Conservation (phyloP, 2,888 invertebrate species). For the Watsonalla binaria region DNA sequence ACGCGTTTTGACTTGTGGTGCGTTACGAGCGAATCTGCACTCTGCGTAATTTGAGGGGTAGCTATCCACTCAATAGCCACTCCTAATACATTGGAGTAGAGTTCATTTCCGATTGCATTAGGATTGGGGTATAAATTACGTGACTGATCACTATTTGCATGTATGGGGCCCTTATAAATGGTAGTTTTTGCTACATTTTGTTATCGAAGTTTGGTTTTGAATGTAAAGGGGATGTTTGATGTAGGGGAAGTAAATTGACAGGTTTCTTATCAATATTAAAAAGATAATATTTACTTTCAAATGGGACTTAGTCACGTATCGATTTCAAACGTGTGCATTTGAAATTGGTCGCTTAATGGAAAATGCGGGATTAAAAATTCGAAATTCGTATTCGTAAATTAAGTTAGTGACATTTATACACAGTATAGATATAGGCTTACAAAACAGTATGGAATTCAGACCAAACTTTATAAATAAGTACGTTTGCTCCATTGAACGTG, state of each 20-base stretch:
- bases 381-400: too few relatives aligned
- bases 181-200: not conserved
- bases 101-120: not conserved
- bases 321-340: not conserved
- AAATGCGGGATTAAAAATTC: too few relatives aligned
- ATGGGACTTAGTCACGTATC: not conserved
- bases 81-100: not conserved
- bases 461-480: too few relatives aligned
- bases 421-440: too few relatives aligned
- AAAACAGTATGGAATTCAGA: too few relatives aligned
- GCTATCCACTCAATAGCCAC: not conserved
- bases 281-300: not conserved
- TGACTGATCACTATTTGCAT: constrained; percentile 20
- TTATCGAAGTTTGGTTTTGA: not conserved
- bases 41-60: constrained; percentile 49
- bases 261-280: not conserved
- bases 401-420: too few relatives aligned
- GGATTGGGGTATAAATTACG: constrained; percentile 33
- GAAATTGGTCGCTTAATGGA: too few relatives aligned
- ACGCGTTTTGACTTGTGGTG: constrained; percentile 23
- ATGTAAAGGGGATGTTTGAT: not conserved
- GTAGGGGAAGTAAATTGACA: not conserved
- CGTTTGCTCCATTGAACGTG: too few relatives aligned
- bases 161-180: not conserved
- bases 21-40: constrained; percentile 35